Evolutionary conservation across 2,888 invertebrate genomes (phyloP).

Genomic region (Atrina japonica): DNA sequence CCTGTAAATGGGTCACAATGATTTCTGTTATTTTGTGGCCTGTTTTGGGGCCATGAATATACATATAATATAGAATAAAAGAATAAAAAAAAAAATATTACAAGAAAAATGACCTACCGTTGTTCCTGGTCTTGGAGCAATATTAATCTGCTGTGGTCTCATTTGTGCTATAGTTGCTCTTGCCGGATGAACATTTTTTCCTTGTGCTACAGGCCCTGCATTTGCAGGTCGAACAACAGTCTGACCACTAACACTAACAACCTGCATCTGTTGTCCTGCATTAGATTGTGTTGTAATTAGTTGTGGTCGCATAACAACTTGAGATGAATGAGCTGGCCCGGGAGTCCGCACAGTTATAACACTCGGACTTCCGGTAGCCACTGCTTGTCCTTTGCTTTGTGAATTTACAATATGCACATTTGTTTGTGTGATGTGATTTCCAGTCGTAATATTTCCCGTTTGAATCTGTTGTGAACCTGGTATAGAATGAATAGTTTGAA

Average conservation of each 20-base stretch:
- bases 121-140: slow-evolving; percentile 72
- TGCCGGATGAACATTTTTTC: slow-evolving; percentile 54
- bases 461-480: slow-evolving; percentile 39
- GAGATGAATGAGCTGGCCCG: slow-evolving; percentile 57
- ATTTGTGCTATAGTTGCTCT: slow-evolving; percentile 49
- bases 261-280: slow-evolving; percentile 54
- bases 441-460: slow-evolving; percentile 19
- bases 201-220: slow-evolving; percentile 51
- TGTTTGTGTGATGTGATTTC: slow-evolving; percentile 54
- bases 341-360: slow-evolving; percentile 70
- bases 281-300: slow-evolving; percentile 61
- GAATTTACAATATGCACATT: slow-evolving; percentile 66
- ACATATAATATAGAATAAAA: too few relatives aligned
- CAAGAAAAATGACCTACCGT: slow-evolving; percentile 31
- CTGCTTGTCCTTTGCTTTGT: slow-evolving; percentile 51
- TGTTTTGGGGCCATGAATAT: too few relatives aligned
- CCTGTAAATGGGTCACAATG: too few relatives aligned
- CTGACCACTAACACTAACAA: slow-evolving; percentile 58
- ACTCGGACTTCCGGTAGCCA: slow-evolving; percentile 57
- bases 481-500: slow-evolving; percentile 40
- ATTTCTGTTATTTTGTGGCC: too few relatives aligned
- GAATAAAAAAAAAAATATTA: too few relatives aligned
- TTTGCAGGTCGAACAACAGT: slow-evolving; percentile 33
- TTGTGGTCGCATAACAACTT: slow-evolving; percentile 68
- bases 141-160: slow-evolving; percentile 65